These are phyloP conservation scores for Pseudomyrmex concolor DNA, from an alignment of 1,140 invertebrate genomes.

Conservation along the genomic window DNA sequence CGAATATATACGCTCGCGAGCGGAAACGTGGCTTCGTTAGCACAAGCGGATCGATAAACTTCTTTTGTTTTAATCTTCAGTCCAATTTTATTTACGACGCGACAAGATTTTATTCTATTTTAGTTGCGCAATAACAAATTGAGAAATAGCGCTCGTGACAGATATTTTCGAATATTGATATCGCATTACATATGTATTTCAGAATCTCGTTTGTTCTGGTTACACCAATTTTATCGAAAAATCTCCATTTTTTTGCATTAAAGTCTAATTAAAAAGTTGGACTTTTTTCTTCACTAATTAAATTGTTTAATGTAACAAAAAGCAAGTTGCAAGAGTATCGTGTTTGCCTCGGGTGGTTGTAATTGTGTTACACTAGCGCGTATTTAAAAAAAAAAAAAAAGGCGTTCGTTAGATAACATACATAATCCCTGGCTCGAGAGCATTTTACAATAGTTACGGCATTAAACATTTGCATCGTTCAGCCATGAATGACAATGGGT, in stretches of 20 bases:
- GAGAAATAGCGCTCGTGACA: too few species aligned
- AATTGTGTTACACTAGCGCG: too few species aligned
- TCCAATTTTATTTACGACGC: background rate
- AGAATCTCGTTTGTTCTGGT: too few species aligned
- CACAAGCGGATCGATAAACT: slow-evolving; percentile 42
- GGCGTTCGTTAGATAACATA: background rate
- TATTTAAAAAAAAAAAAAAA: background rate
- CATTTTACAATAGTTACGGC: slow-evolving; percentile 45
- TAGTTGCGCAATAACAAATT: background rate
- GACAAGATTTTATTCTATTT: background rate
- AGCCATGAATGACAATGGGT: slow-evolving; percentile 55
- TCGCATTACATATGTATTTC: too few species aligned
- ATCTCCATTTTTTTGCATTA: background rate
- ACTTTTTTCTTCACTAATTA: background rate
- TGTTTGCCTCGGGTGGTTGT: too few species aligned
- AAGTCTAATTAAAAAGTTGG: background rate
- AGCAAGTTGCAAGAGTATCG: too few species aligned
- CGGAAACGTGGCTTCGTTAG: slow-evolving; percentile 32
- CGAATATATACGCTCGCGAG: background rate
- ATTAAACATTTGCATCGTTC: slow-evolving; percentile 53
- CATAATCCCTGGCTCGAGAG: background rate
- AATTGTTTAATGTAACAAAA: background rate
- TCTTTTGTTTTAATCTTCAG: slow-evolving; percentile 14
- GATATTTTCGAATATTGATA: too few species aligned
- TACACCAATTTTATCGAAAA: background rate